Percentiles rank a stretch among this genome's conserved stretches.
Conservation (phyloP, 64 coral and sea anemone genomes). For the Actinia tenebrosa region DNA sequence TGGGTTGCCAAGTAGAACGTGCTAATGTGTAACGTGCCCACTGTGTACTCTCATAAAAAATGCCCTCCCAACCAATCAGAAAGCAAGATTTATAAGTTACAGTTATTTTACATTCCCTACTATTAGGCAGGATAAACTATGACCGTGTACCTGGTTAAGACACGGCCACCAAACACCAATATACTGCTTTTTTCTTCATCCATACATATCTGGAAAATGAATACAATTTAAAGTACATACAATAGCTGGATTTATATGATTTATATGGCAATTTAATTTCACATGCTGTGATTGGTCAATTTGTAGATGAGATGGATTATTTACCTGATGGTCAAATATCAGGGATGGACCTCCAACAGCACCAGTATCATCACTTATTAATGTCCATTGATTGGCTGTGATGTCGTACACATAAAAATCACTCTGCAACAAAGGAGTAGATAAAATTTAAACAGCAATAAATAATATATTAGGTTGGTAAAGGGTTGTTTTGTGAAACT, state of each 20-base stretch:
- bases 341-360: slow-evolving; percentile 78
- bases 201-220: slow-evolving; percentile 76
- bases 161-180: slow-evolving; percentile 73
- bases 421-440: slow-evolving; percentile 38
- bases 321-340: slow-evolving; percentile 97
- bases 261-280: not conserved
- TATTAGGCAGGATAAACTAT: no score
- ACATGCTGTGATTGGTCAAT: no score
- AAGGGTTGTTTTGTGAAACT: no score
- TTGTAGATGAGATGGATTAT: not conserved
- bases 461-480: no score
- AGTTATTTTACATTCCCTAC: not conserved
- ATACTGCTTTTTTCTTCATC: slow-evolving; percentile 74
- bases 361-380: slow-evolving; percentile 80
- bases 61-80: no score
- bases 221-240: not conserved
- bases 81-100: no score
- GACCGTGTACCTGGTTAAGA: slow-evolving; percentile 73
- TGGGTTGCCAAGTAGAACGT: no score
- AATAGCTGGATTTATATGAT: no score
- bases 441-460: no score
- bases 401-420: slow-evolving; percentile 98
- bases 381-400: slow-evolving; percentile 75
- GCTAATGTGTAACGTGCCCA: no score
- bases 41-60: no score